Percentiles rank a stretch among this genome's conserved stretches.
phyloP scores from a whole-genome alignment of 2,113 vertebrate genomes.

The Xenopus borealis region DNA sequence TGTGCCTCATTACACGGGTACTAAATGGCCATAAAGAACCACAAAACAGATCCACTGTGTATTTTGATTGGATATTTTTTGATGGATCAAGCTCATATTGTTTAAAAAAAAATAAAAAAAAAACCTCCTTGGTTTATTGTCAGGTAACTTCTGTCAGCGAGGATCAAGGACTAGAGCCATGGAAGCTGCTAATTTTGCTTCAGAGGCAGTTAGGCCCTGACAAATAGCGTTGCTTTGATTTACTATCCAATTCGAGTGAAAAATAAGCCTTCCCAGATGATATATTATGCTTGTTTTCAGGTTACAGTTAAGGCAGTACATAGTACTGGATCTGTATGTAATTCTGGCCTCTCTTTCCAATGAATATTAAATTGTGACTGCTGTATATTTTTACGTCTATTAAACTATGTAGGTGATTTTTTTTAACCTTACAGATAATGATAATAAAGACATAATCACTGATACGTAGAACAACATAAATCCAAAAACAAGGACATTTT shows the following conservation, averaged over 20 bases:
- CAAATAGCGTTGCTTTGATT: conserved; percentile 43
- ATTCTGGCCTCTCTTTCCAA: conserved; percentile 14
- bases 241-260: conserved; percentile 45
- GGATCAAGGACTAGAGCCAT: conserved; percentile 41
- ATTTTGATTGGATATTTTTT: no score
- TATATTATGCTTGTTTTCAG: conserved; percentile 37
- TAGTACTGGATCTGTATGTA: conserved; percentile 19
- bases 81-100: no score
- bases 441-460: conserved; percentile 15
- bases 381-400: conserved; percentile 12
- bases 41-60: no score
- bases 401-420: neutral
- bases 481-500: no score
- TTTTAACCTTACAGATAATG: neutral
- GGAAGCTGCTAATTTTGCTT: conserved; percentile 33
- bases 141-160: conserved; percentile 28
- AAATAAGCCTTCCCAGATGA: conserved; percentile 39
- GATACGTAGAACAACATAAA: neutral
- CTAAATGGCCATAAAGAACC: no score
- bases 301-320: conserved; percentile 18
- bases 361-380: conserved; percentile 32
- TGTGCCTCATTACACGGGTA: no score
- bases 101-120: no score
- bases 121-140: conserved; percentile 14
- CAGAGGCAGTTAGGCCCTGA: conserved; percentile 41